Conservation (phyloP, 2,888 invertebrate species). For the Scelioninae gen. 2 region DNA sequence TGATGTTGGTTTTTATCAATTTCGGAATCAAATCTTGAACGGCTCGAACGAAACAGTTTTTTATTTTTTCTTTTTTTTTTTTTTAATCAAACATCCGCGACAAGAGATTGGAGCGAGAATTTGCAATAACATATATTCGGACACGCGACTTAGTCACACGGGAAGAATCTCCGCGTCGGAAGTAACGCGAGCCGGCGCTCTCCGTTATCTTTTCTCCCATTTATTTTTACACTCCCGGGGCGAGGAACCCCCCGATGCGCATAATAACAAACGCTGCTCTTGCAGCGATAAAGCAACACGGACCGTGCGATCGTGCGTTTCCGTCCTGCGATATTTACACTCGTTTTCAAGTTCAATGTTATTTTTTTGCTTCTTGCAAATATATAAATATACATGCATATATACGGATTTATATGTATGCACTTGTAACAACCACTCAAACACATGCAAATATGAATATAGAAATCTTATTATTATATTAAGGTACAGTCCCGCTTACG, state of each 20-base stretch:
- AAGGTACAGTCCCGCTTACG: too few relatives aligned
- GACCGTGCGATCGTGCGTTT: constrained; percentile 51
- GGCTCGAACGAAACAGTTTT: too few relatives aligned
- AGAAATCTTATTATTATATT: too few relatives aligned
- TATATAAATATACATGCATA: too few relatives aligned
- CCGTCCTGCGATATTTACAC: constrained; percentile 50
- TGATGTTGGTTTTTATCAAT: too few relatives aligned
- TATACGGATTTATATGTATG: too few relatives aligned
- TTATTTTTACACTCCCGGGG: constrained; percentile 61
- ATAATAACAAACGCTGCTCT: constrained; percentile 65
- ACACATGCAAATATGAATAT: too few relatives aligned
- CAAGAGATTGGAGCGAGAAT: constrained; percentile 17
- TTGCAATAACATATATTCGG: constrained; percentile 21
- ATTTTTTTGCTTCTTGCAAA: constrained; percentile 10
- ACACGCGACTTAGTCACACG: constrained; percentile 42
- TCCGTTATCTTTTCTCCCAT: constrained; percentile 56
- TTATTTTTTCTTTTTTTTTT: too few relatives aligned
- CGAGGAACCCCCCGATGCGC: constrained; percentile 58
- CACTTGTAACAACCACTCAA: too few relatives aligned
- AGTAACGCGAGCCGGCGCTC: constrained; percentile 42
- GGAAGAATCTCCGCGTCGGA: constrained; percentile 41
- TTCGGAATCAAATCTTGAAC: too few relatives aligned
- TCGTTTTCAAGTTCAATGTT: constrained; percentile 47
- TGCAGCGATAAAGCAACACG: constrained; percentile 62
- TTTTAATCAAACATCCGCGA: background rate